Conservation (phyloP, 2,888 invertebrate species). For the Cerceris rybyensis region DNA sequence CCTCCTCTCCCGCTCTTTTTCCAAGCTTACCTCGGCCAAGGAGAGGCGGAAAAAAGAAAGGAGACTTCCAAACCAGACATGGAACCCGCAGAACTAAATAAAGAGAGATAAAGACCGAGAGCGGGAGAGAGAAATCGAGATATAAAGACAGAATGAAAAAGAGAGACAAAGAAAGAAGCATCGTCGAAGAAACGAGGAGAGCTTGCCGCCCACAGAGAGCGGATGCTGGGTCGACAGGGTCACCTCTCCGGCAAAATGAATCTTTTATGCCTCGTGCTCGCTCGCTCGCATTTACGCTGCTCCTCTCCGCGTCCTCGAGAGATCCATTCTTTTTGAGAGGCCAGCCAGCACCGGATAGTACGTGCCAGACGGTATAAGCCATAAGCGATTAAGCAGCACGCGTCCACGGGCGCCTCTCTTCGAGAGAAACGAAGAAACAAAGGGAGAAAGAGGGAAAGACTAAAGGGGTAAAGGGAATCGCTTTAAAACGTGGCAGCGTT, state of each 20-base stretch:
- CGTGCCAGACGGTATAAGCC: constrained; percentile 1
- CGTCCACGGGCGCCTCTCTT: neutral
- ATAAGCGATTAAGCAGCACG: constrained; percentile 35
- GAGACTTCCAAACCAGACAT: no score
- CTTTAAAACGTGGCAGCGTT: constrained; percentile 31
- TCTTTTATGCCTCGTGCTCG: constrained; percentile 63
- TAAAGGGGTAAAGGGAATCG: constrained; percentile 9
- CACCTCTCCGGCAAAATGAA: constrained; percentile 67
- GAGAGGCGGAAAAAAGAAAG: constrained; percentile 40
- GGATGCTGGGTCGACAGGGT: constrained; percentile 73
- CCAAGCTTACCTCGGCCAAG: constrained; percentile 41
- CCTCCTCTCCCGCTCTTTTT: constrained; percentile 43
- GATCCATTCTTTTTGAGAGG: constrained; percentile 34
- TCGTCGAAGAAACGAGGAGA: constrained; percentile 12
- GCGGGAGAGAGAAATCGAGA: constrained; percentile 4
- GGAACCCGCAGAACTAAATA: no score
- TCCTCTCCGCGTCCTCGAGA: constrained; percentile 43
- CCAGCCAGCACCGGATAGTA: neutral
- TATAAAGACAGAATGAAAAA: constrained; percentile 25
- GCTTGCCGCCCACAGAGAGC: constrained; percentile 67
- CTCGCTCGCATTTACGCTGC: constrained; percentile 54
- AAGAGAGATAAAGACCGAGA: neutral
- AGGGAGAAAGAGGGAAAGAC: neutral
- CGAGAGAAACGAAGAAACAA: neutral
- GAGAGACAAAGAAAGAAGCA: constrained; percentile 15